These are phyloP conservation scores for Heterodera filipjevi DNA, from an alignment of 2,888 invertebrate species.

Conservation along the genomic window DNA sequence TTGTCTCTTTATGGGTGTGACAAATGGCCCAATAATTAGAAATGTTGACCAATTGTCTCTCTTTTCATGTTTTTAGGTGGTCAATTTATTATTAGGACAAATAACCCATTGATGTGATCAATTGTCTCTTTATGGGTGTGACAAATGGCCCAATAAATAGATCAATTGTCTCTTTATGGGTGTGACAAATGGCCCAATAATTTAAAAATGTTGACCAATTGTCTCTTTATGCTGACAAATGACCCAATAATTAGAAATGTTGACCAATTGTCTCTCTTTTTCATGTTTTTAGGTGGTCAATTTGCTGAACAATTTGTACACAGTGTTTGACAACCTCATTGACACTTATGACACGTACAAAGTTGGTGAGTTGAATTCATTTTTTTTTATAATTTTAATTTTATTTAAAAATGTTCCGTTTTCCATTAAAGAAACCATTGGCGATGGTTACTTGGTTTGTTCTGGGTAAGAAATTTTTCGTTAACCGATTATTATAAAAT, in stretches of 20 bases:
- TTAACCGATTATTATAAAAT: background rate
- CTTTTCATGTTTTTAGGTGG: conserved; percentile 7
- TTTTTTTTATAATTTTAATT: background rate
- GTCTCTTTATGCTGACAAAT: background rate
- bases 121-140: too few species aligned
- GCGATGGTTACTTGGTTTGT: conserved; percentile 58
- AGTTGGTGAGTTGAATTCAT: conserved; percentile 34
- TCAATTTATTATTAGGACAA: background rate
- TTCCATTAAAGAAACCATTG: conserved; percentile 47
- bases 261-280: background rate
- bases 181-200: conserved; percentile 40
- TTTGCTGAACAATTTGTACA: conserved; percentile 56
- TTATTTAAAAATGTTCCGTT: too few species aligned
- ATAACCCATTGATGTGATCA: too few species aligned
- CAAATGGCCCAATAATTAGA: too few species aligned
- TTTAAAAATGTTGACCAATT: background rate
- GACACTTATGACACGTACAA: conserved; percentile 57
- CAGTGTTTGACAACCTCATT: conserved; percentile 57
- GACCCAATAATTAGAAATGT: background rate
- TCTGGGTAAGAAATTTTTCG: conserved; percentile 41
- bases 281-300: conserved; percentile 43
- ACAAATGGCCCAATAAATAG: too few species aligned
- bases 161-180: background rate
- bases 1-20: too few species aligned
- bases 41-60: too few species aligned